Evolutionary conservation across 2,888 invertebrate genomes (phyloP).

Genomic region (Nudaria mundana): DNA sequence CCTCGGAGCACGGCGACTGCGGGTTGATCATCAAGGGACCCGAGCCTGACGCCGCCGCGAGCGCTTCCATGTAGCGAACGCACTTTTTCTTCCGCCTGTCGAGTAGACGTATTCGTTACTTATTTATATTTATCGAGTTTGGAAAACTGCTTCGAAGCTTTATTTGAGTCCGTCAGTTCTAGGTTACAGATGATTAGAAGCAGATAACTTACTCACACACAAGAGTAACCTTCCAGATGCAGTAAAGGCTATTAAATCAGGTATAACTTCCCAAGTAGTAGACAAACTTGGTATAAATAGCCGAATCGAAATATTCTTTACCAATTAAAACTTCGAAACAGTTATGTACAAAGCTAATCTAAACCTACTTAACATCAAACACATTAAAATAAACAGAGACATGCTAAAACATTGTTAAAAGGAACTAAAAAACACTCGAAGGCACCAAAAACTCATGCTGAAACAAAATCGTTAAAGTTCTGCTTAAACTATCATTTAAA

Average conservation of each 20-base stretch:
- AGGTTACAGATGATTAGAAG: too few relatives aligned
- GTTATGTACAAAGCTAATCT: constrained; percentile 27
- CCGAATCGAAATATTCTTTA: too few relatives aligned
- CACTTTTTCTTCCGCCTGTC: constrained; percentile 97
- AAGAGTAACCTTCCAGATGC: too few relatives aligned
- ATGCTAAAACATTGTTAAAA: constrained; percentile 30
- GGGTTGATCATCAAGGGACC: constrained; percentile 88
- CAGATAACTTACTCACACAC: too few relatives aligned
- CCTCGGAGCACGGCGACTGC: constrained; percentile 91
- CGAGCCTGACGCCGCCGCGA: constrained; percentile 84
- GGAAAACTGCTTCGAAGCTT: constrained; percentile 9
- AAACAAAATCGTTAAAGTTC: constrained; percentile 25
- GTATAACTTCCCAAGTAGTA: too few relatives aligned
- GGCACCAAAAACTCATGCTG: constrained; percentile 30
- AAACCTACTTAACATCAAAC: constrained; percentile 39
- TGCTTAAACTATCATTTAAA: constrained; percentile 14
- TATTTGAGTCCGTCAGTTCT: too few relatives aligned
- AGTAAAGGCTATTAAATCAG: too few relatives aligned
- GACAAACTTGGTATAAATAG: too few relatives aligned
- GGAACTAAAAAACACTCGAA: constrained; percentile 22
- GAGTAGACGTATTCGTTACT: neutral
- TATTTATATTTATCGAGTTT: constrained; percentile 12
- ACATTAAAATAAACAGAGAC: constrained; percentile 30
- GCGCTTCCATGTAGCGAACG: constrained; percentile 96
- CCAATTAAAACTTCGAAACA: constrained; percentile 11